phyloP scores from a whole-genome alignment of 1,140 invertebrate genomes.

The Conus ventricosus region DNA sequence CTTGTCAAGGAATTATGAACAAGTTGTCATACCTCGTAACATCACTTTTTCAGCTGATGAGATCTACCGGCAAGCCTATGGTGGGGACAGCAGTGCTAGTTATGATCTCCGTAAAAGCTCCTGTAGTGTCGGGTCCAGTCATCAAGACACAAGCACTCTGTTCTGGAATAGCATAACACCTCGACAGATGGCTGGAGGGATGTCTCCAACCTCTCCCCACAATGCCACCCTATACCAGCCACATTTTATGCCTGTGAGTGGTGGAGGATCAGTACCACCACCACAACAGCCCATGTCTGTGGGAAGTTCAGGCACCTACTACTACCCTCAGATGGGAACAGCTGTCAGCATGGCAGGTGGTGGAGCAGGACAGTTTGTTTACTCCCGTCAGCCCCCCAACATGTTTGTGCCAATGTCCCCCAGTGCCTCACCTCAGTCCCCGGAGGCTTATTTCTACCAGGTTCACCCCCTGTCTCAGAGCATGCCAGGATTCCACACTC shows the following conservation, averaged over 20 bases:
- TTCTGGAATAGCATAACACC: conserved; percentile 13
- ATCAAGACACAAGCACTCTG: background rate
- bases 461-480: conserved; percentile 12
- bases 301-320: conserved; percentile 3
- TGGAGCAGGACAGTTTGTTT: background rate
- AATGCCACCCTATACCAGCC: background rate
- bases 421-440: background rate
- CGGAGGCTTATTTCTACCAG: conserved; percentile 16
- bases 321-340: background rate
- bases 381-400: conserved; percentile 17
- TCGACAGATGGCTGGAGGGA: conserved; percentile 15
- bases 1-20: conserved; percentile 56
- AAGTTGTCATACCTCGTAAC: conserved; percentile 54
- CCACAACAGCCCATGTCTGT: background rate
- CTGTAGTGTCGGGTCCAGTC: background rate
- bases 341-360: background rate
- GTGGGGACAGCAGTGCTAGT: background rate
- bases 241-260: background rate
- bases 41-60: conserved; percentile 61
- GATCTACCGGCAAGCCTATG: conserved; percentile 63
- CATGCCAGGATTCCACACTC: conserved; percentile 16
- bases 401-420: conserved; percentile 24
- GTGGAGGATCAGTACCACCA: background rate
- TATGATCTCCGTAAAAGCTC: conserved; percentile 14
- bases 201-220: conserved; percentile 19